Base-by-base conservation (phyloP, 2,888 invertebrate genomes). In the Machimus atricapillus region DNA sequence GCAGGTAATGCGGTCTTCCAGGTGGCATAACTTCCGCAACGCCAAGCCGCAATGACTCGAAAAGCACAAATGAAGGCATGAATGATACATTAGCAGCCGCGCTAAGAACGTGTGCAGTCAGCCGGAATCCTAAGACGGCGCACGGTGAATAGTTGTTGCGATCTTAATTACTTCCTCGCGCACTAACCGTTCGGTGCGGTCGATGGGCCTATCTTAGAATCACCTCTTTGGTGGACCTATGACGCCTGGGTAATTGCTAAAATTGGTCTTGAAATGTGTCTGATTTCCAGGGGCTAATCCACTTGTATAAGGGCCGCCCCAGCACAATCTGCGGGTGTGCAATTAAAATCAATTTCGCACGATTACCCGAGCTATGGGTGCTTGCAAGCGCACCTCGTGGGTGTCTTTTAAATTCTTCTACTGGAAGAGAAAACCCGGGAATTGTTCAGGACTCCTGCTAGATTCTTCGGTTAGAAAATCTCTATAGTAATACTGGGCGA, bases 301-400 rank as follows among this genome's bases (percentile, higher is more conserved):
- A 58, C 8, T 58, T 58, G 9, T 23, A 58, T n/a, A n/a, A 66
- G 66, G 23, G 66, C 19, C 66, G 66, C 66, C 9, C 9, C 23
- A 27, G 66, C 23, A 12, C 1, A 66, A 66, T 23, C 23, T 27
- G 23, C 52, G 27, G 43, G 79, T 46, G 52, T 40, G 23, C 52
- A 79, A 79, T 79, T 79, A 79, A 79, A 52, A 79, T 52, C 52
- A 52, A 79, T 46, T 79, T 79, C 52, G 52, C 79, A 79, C 79
- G 79, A 79, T 79, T 79, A n/a, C 52, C n/a, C 16, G 16, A 19
- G 66, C 27, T 4, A 9, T 23, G 66, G 3, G 66, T 23, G 23
- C 9, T 27, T 66, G 23, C 27, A 66, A 27, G 12, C 27, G 66
- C 23, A 66, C 7, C 12, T 66, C 23, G 66, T 23, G 23, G 66